These are phyloP conservation scores for Drosophila nebulosa DNA, from an alignment of 1,140 invertebrate species.

Conservation along the genomic window DNA sequence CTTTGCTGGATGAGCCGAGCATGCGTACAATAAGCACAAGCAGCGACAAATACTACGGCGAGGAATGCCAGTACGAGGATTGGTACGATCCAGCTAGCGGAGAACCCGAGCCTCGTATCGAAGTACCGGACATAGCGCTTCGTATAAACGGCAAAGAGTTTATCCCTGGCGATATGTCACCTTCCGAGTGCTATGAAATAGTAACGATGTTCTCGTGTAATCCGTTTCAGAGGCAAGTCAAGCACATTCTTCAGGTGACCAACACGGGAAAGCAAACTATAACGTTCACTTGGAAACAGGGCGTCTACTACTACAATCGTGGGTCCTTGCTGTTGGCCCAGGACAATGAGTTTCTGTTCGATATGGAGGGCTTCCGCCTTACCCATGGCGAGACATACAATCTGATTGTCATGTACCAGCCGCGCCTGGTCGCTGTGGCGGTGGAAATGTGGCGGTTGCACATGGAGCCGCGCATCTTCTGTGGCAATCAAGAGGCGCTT, in stretches of 20 bases:
- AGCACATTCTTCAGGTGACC: slow-evolving; percentile 39
- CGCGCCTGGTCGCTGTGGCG: slow-evolving; percentile 48
- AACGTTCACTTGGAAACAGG: slow-evolving; percentile 58
- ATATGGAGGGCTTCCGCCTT: slow-evolving; percentile 51
- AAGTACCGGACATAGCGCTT: slow-evolving; percentile 25
- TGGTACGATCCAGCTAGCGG: neutral
- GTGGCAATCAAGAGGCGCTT: slow-evolving; percentile 43
- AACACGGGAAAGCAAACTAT: slow-evolving; percentile 60
- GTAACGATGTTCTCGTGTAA: slow-evolving; percentile 40
- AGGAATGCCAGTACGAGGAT: slow-evolving; percentile 15
- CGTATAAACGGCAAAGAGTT: slow-evolving; percentile 44
- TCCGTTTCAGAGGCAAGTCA: slow-evolving; percentile 37
- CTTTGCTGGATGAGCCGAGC: slow-evolving; percentile 12
- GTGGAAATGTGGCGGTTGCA: slow-evolving; percentile 60
- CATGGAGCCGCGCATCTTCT: slow-evolving; percentile 57
- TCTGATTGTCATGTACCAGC: slow-evolving; percentile 58
- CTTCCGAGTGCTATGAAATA: slow-evolving; percentile 38
- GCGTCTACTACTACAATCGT: slow-evolving; percentile 55
- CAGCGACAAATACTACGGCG: neutral
- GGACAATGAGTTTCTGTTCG: slow-evolving; percentile 67
- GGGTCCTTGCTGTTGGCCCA: slow-evolving; percentile 40
- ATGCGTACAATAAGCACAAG: slow-evolving; percentile 28
- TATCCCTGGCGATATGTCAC: neutral
- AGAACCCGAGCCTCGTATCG: neutral
- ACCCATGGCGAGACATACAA: slow-evolving; percentile 22